phyloP scores from a whole-genome alignment of 2,113 vertebrate genomes.

The Damaliscus lunatus region DNA sequence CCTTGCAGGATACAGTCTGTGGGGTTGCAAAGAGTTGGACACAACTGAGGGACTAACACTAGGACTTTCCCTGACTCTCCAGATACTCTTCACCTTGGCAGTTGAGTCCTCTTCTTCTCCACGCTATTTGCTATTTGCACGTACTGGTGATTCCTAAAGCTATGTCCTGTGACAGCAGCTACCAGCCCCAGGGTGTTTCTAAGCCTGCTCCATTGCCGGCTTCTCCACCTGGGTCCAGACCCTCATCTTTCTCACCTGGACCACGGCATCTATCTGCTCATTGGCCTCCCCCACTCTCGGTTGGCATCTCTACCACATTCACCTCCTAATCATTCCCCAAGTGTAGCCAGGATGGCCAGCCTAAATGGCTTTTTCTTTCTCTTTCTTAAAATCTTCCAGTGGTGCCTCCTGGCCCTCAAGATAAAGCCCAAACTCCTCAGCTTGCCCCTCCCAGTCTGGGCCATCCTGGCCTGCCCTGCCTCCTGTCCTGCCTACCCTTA shows the following conservation, averaged over 20 bases:
- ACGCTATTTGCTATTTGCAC: not conserved
- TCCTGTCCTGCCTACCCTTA: rapidly evolving
- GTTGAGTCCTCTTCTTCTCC: not conserved
- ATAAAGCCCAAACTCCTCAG: not conserved
- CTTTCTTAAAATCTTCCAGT: not conserved
- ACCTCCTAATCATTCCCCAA: not conserved
- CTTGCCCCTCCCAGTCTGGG: not conserved
- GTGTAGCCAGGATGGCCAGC: not conserved
- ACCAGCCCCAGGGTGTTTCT: too few relatives aligned
- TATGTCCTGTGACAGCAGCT: not conserved
- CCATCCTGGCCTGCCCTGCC: not conserved
- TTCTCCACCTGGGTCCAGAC: not conserved
- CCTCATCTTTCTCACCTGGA: not conserved
- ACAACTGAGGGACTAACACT: not conserved
- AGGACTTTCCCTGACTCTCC: too few relatives aligned
- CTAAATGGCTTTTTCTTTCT: not conserved
- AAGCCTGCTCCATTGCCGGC: not conserved
- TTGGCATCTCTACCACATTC: not conserved
- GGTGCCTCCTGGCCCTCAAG: not conserved
- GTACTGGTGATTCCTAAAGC: not conserved
- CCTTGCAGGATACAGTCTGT: not conserved
- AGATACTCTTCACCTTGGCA: not conserved
- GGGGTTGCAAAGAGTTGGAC: not conserved
- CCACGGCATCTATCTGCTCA: not conserved
- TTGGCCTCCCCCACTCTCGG: rapidly evolving